Conservation (phyloP, 2,797 vertebrate genomes). For the Pyrocephalus nanus region DNA sequence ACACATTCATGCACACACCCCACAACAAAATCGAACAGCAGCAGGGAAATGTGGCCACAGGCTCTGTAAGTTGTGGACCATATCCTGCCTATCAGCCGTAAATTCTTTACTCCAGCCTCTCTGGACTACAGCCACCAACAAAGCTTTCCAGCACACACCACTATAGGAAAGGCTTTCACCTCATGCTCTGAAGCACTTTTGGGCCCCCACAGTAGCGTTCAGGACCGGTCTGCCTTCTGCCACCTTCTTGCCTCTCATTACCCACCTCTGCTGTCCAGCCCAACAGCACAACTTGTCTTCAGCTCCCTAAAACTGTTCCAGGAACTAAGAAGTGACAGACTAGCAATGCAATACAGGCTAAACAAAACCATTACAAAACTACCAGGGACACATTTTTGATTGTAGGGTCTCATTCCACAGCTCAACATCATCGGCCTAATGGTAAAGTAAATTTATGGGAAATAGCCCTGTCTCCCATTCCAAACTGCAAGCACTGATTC, state of each 20-base stretch:
- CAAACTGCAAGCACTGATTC: background rate
- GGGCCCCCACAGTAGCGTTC: too few species aligned
- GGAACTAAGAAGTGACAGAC: background rate
- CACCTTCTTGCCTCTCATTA: background rate
- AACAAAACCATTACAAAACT: background rate
- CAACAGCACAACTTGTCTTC: background rate
- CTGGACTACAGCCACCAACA: background rate
- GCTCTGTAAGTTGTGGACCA: background rate
- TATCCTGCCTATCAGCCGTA: background rate
- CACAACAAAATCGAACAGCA: background rate
- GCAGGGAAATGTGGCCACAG: background rate
- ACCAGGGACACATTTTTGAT: background rate
- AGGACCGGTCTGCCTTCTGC: background rate
- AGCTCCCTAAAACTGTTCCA: background rate
- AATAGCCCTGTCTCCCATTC: background rate
- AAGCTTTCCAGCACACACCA: background rate
- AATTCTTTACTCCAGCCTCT: background rate
- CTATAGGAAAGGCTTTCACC: background rate
- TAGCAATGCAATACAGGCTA: background rate
- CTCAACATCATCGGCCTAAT: fast-evolving
- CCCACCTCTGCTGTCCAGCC: background rate
- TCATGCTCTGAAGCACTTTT: background rate
- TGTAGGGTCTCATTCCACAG: background rate
- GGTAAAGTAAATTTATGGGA: background rate
- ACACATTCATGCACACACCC: fast-evolving